These are phyloP conservation scores for Sinotaia quadrata DNA, from an alignment of 2,888 invertebrate genomes.

Conservation along the genomic window DNA sequence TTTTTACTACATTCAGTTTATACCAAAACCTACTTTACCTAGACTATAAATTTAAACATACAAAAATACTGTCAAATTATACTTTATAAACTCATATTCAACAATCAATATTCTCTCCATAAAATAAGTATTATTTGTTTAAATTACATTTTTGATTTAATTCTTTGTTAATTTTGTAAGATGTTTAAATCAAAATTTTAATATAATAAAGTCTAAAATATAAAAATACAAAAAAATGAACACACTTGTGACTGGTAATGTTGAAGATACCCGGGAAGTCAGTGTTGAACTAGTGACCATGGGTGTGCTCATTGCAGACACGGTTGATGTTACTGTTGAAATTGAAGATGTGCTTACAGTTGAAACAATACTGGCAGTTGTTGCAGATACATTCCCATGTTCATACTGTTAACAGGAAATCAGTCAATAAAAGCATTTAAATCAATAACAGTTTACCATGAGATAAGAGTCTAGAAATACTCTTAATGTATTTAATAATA, in stretches of 20 bases:
- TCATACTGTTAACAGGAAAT: slow-evolving; percentile 54
- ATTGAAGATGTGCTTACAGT: slow-evolving; percentile 43
- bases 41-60: too few relatives aligned
- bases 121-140: too few relatives aligned
- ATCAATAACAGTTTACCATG: not conserved
- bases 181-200: too few relatives aligned
- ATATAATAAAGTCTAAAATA: not conserved
- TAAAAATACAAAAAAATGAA: slow-evolving; percentile 3
- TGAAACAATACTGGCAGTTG: slow-evolving; percentile 43
- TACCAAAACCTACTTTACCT: too few relatives aligned
- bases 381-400: slow-evolving; percentile 48
- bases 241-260: slow-evolving; percentile 38
- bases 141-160: too few relatives aligned
- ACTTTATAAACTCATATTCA: too few relatives aligned
- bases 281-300: slow-evolving; percentile 43
- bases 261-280: slow-evolving; percentile 44
- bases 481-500: too few relatives aligned
- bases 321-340: slow-evolving; percentile 45
- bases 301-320: slow-evolving; percentile 32
- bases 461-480: too few relatives aligned
- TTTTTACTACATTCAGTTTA: too few relatives aligned
- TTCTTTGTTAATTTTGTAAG: too few relatives aligned
- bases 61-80: too few relatives aligned
- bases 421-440: not conserved
- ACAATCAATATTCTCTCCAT: too few relatives aligned